phyloP scores from a whole-genome alignment of 1,140 invertebrate species.

The Drosophila sulfurigaster region DNA sequence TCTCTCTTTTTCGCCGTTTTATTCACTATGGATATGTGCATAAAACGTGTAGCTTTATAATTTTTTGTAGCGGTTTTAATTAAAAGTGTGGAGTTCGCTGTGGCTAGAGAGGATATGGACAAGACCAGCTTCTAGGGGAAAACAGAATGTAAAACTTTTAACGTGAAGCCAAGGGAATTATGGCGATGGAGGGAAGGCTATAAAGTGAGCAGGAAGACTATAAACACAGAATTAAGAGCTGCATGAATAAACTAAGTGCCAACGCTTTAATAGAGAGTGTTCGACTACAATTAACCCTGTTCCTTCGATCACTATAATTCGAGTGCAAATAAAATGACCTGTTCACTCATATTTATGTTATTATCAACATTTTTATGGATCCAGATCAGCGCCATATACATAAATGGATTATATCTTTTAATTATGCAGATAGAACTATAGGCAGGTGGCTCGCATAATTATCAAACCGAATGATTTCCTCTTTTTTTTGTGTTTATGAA shows the following conservation, averaged over 20 bases:
- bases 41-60: conserved; percentile 33
- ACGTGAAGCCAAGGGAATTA: conserved; percentile 33
- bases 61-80: conserved; percentile 60
- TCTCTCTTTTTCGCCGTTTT: not conserved
- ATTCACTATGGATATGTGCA: conserved; percentile 49
- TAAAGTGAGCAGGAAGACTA: conserved; percentile 40
- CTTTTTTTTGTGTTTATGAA: too few relatives aligned
- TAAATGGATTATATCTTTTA: too few relatives aligned
- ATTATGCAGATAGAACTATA: too few relatives aligned
- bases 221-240: conserved; percentile 28
- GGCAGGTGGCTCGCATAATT: too few relatives aligned
- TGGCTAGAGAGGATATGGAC: conserved; percentile 21
- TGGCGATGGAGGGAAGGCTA: conserved; percentile 10
- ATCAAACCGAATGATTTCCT: too few relatives aligned
- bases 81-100: conserved; percentile 49
- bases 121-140: not conserved
- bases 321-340: too few relatives aligned
- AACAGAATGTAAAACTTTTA: conserved; percentile 51
- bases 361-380: too few relatives aligned
- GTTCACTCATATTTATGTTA: too few relatives aligned
- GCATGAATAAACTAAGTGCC: not conserved
- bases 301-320: too few relatives aligned
- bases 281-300: too few relatives aligned
- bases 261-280: not conserved
- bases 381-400: too few relatives aligned